Base-by-base conservation (phyloP, 2,797 vertebrate species). In the Bufotes viridis region DNA sequence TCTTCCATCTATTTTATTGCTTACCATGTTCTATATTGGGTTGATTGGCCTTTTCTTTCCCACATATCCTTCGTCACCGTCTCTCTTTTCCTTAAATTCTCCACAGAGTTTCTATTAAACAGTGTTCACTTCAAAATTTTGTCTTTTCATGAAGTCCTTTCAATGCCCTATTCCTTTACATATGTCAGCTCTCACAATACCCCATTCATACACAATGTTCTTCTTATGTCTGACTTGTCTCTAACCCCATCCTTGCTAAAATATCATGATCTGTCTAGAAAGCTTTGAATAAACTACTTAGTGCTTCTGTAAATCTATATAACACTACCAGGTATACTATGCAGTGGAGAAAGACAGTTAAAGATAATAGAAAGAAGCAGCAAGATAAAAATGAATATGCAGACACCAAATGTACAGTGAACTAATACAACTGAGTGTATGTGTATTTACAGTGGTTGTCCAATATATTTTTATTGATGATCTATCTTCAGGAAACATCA, bases 131-230 rank as follows among this genome's bases (percentile, higher is more conserved):
- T 69, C 60, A 69, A 49, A 67, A 60, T 74, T 84, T 53, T 74
- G 57, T 58, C 29, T 74, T 61, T 78, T 20, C 57, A 65, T 85
- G 72, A 78, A 65, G 58, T 24, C n/a, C 24, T 67, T 85, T 78
- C 74, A 85, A 61, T 78, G 14, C 26, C 24, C 18, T 15, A 15
- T 65, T 24, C 74, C 22, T 78, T 57, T 49, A 53, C 61, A 85
- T 78, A 85, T 85, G 8, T 65, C 84, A 53, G 57, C 72, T 60
- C 72, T 55, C 57, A 85, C 84, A 85, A 65, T 78, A 85, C 58
- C 58, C 29, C 49, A 78, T 85, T 78, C 74, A 85, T 85, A n/a
- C 34, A 18, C 34, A 78, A 78, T 53, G 49, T 51, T 63, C 57
- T 84, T 72, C 55, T 69, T 49, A 82, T 17, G 42, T 42, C 34